Conservation (phyloP, 2,888 invertebrate species). For the Stenodema calcarata region DNA sequence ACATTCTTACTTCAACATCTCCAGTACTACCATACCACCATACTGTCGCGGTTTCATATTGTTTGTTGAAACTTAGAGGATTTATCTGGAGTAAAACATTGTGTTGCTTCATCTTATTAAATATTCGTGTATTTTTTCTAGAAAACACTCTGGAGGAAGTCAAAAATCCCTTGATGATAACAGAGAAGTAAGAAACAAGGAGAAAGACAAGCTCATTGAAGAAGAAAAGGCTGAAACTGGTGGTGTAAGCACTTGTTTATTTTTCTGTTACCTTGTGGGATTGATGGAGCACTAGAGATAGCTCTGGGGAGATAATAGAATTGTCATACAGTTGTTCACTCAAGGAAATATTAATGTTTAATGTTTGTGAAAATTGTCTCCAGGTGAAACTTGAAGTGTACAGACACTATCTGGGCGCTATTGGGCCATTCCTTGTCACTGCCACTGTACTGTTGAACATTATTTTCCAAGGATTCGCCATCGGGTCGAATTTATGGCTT, state of each 20-base stretch:
- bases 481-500: slow-evolving; percentile 84
- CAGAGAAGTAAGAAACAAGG: slow-evolving; percentile 34
- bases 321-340: too few species aligned
- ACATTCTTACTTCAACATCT: too few species aligned
- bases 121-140: background rate
- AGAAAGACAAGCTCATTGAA: slow-evolving; percentile 83
- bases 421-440: slow-evolving; percentile 78
- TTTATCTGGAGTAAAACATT: too few species aligned
- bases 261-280: background rate
- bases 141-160: slow-evolving; percentile 40
- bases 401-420: slow-evolving; percentile 83
- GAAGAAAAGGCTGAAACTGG: slow-evolving; percentile 91
- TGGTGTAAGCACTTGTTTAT: slow-evolving; percentile 69
- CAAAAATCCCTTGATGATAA: slow-evolving; percentile 8
- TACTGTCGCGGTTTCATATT: too few species aligned
- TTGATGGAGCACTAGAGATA: too few species aligned
- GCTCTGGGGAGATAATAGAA: too few species aligned
- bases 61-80: too few species aligned
- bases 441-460: slow-evolving; percentile 81
- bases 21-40: too few species aligned
- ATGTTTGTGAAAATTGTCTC: background rate
- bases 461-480: slow-evolving; percentile 81
- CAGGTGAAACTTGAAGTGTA: slow-evolving; percentile 88
- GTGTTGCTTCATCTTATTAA: too few species aligned
- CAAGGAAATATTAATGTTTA: too few species aligned